Evolutionary conservation across 2,888 invertebrate genomes (phyloP).

Genomic region (Ormyrus rosae): DNA sequence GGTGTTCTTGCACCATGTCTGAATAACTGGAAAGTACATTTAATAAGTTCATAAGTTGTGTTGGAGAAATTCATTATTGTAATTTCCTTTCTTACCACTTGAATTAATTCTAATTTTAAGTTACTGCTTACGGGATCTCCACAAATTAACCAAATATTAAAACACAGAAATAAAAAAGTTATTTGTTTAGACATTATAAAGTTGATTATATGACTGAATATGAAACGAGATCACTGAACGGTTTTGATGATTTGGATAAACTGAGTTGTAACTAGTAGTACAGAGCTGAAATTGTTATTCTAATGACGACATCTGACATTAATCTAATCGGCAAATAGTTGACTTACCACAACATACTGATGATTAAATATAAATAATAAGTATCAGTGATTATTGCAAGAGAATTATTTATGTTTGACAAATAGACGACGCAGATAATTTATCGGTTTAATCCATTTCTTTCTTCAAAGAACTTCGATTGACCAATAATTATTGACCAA

Average conservation of each 20-base stretch:
- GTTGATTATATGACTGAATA: background rate
- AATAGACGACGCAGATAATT: too few relatives aligned
- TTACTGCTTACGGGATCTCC: background rate
- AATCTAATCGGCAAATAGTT: slow-evolving; percentile 4
- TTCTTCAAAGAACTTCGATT: too few relatives aligned
- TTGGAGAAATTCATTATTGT: background rate
- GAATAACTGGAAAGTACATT: slow-evolving; percentile 74
- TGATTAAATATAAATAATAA: background rate
- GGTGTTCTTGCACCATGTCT: slow-evolving; percentile 75
- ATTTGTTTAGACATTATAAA: background rate
- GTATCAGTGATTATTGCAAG: background rate
- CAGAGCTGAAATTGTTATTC: too few relatives aligned
- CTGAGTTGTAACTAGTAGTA: too few relatives aligned
- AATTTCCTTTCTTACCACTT: slow-evolving; percentile 29
- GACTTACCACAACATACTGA: background rate
- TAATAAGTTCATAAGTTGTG: background rate
- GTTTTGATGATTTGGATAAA: too few relatives aligned
- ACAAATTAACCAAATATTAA: background rate
- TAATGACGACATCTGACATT: background rate
- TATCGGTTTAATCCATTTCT: too few relatives aligned
- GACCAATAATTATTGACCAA: too few relatives aligned
- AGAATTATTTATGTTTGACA: too few relatives aligned
- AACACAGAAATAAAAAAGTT: background rate
- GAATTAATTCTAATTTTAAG: slow-evolving; percentile 25
- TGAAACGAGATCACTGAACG: too few relatives aligned